phyloP scores from a whole-genome alignment of 2,797 vertebrate genomes.

The Ispidina picta region DNA sequence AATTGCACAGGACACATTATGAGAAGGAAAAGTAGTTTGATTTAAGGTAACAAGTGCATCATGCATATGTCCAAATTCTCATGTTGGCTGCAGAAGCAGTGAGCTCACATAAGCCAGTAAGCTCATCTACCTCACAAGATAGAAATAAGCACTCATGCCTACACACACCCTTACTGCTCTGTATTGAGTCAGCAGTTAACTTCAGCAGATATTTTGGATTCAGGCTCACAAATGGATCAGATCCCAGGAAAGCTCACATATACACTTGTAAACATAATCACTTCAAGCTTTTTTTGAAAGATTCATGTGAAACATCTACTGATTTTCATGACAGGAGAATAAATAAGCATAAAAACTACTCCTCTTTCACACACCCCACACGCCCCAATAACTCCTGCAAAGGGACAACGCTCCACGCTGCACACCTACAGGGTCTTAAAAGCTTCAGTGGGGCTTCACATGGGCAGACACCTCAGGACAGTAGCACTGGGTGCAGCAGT shows the following conservation, averaged over 20 bases:
- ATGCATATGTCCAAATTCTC: fast-evolving
- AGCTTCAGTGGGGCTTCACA: not conserved
- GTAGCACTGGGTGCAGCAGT: not conserved
- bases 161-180: not conserved
- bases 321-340: not conserved
- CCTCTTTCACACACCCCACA: too few relatives aligned
- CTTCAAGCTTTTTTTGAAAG: not conserved
- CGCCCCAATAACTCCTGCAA: not conserved
- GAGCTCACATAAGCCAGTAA: not conserved
- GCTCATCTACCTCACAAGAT: not conserved
- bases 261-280: not conserved
- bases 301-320: not conserved
- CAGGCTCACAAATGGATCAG: not conserved
- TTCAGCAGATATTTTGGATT: not conserved
- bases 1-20: too few relatives aligned
- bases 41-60: not conserved
- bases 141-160: fast-evolving
- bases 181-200: not conserved
- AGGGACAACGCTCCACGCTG: not conserved
- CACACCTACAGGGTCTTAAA: fast-evolving
- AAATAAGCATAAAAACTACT: not conserved
- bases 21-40: too few relatives aligned
- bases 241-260: not conserved
- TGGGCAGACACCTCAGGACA: not conserved
- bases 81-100: fast-evolving